Evolutionary conservation across 2,888 invertebrate species (phyloP).

Genomic region (Microctonus aethiopoides): DNA sequence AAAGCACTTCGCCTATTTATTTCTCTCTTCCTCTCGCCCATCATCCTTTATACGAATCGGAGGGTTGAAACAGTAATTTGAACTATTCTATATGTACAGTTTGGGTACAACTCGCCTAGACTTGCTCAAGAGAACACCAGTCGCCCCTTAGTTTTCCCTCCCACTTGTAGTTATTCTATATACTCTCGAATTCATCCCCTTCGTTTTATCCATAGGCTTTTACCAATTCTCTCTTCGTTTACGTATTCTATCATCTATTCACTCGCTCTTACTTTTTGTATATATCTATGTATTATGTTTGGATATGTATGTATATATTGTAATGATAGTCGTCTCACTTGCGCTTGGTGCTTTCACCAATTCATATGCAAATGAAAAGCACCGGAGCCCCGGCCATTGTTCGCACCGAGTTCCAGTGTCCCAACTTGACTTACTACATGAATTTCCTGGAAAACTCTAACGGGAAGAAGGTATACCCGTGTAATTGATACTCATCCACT

Average conservation of each 20-base stretch:
- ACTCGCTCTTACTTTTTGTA: slow-evolving; percentile 15
- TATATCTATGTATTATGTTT: slow-evolving; percentile 9
- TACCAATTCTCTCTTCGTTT: slow-evolving; percentile 20
- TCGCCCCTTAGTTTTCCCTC: slow-evolving; percentile 34
- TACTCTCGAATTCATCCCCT: neutral
- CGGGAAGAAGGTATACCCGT: slow-evolving; percentile 50
- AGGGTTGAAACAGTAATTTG: slow-evolving; percentile 47
- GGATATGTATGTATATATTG: too few species aligned
- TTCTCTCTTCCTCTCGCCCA: neutral
- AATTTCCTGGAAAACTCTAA: slow-evolving; percentile 65
- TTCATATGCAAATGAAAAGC: slow-evolving; percentile 67
- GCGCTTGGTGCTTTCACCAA: slow-evolving; percentile 48
- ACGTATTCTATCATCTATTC: slow-evolving; percentile 10
- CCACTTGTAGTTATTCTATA: neutral
- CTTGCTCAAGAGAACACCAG: slow-evolving; percentile 31
- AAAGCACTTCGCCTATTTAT: slow-evolving; percentile 6
- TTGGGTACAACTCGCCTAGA: slow-evolving; percentile 40
- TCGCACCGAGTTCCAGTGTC: slow-evolving; percentile 57
- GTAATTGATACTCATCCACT: slow-evolving; percentile 63
- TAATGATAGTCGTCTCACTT: too few species aligned
- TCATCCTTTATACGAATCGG: slow-evolving; percentile 18
- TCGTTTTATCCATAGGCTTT: slow-evolving; percentile 15
- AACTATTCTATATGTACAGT: slow-evolving; percentile 43
- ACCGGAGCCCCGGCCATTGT: slow-evolving; percentile 59
- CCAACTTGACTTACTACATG: slow-evolving; percentile 64